phyloP scores from a whole-genome alignment of 2,888 invertebrate genomes.

The Zaprionus lineosus region DNA sequence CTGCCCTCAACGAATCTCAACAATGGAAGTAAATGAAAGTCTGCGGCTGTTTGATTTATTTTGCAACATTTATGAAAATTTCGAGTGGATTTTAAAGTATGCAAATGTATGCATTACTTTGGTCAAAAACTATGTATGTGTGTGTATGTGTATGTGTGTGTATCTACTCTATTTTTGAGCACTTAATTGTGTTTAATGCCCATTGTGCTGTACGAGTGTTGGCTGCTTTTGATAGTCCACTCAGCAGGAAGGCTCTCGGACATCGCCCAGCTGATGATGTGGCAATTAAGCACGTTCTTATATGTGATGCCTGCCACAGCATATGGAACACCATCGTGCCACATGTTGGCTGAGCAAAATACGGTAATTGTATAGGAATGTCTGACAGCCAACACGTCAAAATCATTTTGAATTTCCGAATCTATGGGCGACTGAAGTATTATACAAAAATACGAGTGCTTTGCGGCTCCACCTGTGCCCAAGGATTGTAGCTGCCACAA shows the following conservation, averaged over 20 bases:
- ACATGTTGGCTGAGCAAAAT: neutral
- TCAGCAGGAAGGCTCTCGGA: conserved; percentile 14
- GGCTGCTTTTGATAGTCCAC: conserved; percentile 32
- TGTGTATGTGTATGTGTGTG: too few species aligned
- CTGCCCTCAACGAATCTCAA: too few species aligned
- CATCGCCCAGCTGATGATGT: conserved; percentile 36
- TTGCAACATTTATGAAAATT: neutral
- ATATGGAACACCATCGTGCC: conserved; percentile 20
- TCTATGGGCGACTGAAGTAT: too few species aligned
- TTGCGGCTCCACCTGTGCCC: too few species aligned
- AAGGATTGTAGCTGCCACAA: too few species aligned
- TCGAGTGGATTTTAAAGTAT: neutral
- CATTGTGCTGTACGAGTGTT: conserved; percentile 19
- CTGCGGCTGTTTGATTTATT: neutral
- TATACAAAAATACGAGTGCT: too few species aligned
- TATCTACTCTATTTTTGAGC: neutral
- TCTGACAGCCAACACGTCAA: too few species aligned
- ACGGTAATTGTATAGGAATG: too few species aligned
- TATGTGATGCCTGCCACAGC: neutral
- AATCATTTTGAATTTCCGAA: too few species aligned
- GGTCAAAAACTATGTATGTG: neutral
- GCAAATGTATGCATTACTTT: conserved; percentile 12
- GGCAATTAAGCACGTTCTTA: conserved; percentile 50
- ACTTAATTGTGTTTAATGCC: conserved; percentile 10
- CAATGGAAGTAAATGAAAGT: conserved; percentile 6